These are phyloP conservation scores for Etia nguti DNA, from an alignment of 2,113 vertebrate species.

Conservation along the genomic window DNA sequence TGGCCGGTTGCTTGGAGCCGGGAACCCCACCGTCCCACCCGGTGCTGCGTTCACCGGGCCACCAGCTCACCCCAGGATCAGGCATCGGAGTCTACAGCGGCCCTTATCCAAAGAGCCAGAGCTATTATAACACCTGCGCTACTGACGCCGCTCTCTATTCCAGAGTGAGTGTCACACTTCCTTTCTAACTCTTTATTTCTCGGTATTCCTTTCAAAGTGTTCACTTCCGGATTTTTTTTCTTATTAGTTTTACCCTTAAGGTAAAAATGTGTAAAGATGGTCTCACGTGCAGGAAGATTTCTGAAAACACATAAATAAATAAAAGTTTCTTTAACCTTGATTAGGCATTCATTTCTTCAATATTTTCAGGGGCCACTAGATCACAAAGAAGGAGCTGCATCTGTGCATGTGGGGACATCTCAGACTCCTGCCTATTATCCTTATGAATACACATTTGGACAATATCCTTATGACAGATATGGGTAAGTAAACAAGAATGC, in stretches of 20 bases:
- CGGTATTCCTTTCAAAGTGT: not conserved
- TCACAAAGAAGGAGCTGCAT: conserved; percentile 79
- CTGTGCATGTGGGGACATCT: conserved; percentile 77
- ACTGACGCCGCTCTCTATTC: conserved; percentile 87
- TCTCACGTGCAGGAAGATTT: too few relatives aligned
- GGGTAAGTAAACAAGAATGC: conserved; percentile 45
- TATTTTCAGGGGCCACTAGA: conserved; percentile 80
- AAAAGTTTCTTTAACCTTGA: not conserved
- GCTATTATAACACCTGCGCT: conserved; percentile 85
- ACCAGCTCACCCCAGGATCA: conserved; percentile 82
- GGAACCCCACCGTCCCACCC: conserved; percentile 78
- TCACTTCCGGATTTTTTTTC: not conserved
- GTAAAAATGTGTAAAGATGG: not conserved
- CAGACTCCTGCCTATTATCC: conserved; percentile 85
- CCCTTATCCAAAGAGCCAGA: conserved; percentile 82
- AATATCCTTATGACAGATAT: conserved; percentile 91
- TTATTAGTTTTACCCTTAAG: not conserved
- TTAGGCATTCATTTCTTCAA: not conserved
- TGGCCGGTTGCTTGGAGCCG: conserved; percentile 86
- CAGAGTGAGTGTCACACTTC: conserved; percentile 72
- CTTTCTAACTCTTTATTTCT: not conserved
- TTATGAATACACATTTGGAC: conserved; percentile 86
- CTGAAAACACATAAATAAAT: not conserved
- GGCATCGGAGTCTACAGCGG: conserved; percentile 84
- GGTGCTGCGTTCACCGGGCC: conserved; percentile 84